phyloP scores from a whole-genome alignment of 2,888 invertebrate species.

The Acronicta leporina region DNA sequence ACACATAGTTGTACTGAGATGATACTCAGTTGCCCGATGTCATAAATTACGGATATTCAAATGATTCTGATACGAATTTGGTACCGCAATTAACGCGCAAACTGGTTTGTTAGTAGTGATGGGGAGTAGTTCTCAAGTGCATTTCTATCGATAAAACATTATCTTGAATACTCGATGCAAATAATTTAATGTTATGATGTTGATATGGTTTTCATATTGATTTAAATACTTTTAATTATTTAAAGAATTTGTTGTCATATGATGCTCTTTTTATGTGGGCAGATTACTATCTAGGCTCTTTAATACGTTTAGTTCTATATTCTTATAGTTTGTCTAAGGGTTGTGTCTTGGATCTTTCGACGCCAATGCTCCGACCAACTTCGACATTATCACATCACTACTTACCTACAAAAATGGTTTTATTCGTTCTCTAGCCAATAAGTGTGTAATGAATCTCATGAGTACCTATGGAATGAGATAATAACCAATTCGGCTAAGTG shows the following conservation, averaged over 20 bases:
- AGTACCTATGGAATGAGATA: constrained; percentile 83
- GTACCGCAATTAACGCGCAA: constrained; percentile 87
- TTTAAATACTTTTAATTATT: too few species aligned
- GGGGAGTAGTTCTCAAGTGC: constrained; percentile 48
- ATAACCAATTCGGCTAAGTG: constrained; percentile 81
- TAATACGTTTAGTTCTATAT: too few species aligned
- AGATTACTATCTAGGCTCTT: too few species aligned
- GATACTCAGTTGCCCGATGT: constrained; percentile 78
- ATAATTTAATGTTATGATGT: too few species aligned
- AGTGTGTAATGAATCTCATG: constrained; percentile 86
- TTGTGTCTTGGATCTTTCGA: constrained; percentile 1
- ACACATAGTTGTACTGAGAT: constrained; percentile 75
- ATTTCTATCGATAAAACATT: constrained; percentile 43
- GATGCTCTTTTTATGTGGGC: too few species aligned
- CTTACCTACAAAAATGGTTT: constrained; percentile 79
- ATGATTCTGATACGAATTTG: constrained; percentile 87
- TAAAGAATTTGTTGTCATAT: too few species aligned
- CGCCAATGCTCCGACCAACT: constrained; percentile 29
- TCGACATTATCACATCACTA: constrained; percentile 66
- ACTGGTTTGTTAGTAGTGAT: constrained; percentile 81
- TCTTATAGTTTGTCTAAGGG: too few species aligned
- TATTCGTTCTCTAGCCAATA: constrained; percentile 84
- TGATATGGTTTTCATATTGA: too few species aligned
- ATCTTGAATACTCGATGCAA: constrained; percentile 8
- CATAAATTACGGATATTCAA: constrained; percentile 88